Base-by-base conservation (phyloP, 2,113 vertebrate genomes). In the Toxotes jaculatrix region DNA sequence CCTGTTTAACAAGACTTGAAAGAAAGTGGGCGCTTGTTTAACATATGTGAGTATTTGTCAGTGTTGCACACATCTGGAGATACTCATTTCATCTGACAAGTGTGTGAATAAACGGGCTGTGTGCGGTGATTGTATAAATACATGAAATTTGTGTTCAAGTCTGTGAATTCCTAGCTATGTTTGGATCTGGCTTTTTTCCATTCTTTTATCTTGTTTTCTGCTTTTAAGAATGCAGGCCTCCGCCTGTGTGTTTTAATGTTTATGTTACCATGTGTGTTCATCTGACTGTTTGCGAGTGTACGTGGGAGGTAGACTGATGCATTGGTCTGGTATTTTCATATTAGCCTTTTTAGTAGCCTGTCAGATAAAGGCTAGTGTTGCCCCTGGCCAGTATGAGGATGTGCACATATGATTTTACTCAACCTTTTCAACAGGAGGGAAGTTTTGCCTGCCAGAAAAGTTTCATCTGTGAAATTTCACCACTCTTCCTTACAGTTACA, bases 1-100 rank as follows among this genome's bases (percentile, higher is more conserved):
- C 74, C 86, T 88, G 82, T 77, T 85, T 64, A 77, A 77, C 82
- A 73, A 63, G 76, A 80, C 85, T 87, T 92, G 79, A 90, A 88
- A 90, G 81, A 34, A 17, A 42, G 65, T 8, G 1, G 72, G 45
- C 3, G 19, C 83, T 90, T 86, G 87, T 91, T 91, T 91, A 83
- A 84, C 69, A 77, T 80, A 80, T 81, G 75, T 16, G 79, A 65
- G 80, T 85, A 80, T 89, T 89, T 89, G 81, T 86, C 87, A 64
- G 73, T 1, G 70, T 21, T 42, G 53, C 21, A 59, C 83, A 89
- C 86, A 91, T 91, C 91, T 93, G 90, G 91, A 93, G 83, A 88
- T 56, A 62, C 80, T 92, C 90, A 89, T 86, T 86, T 71, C 72
- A 66, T 74, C 85, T 87, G 86, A 91, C 88, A 85, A 88, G 55